Conservation (phyloP, 2,888 invertebrate genomes). For the Crocallis elinguaria region DNA sequence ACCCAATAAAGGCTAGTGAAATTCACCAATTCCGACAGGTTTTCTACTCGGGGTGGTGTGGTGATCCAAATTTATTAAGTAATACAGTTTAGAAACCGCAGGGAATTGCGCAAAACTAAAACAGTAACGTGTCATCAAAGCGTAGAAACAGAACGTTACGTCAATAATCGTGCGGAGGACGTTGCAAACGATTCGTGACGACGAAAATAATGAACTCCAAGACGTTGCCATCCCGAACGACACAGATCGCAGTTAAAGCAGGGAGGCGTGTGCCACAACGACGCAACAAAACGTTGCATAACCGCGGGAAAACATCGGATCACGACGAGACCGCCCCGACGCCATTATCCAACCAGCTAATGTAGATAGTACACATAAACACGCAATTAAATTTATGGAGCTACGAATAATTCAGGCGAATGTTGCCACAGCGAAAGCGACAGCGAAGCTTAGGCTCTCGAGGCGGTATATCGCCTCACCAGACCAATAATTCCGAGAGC, state of each 20-base stretch:
- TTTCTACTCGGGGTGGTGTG: too few species aligned
- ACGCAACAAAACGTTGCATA: constrained; percentile 65
- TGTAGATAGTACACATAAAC: constrained; percentile 54
- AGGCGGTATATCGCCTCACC: constrained; percentile 41
- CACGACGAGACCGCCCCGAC: constrained; percentile 63
- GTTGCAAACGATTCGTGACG: constrained; percentile 63
- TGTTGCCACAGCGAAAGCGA: constrained; percentile 48
- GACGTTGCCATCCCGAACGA: constrained; percentile 58
- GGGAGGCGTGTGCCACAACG: constrained; percentile 46
- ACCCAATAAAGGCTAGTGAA: too few species aligned
- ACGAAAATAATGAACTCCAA: constrained; percentile 61
- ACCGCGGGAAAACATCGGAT: constrained; percentile 63
- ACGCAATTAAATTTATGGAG: constrained; percentile 63
- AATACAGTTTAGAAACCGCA: constrained; percentile 30
- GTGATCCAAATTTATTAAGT: constrained; percentile 21
- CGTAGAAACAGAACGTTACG: constrained; percentile 65
- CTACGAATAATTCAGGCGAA: constrained; percentile 59
- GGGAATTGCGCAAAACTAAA: constrained; percentile 39
- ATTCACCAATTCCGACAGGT: too few species aligned
- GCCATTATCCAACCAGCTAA: constrained; percentile 50
- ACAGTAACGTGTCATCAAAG: constrained; percentile 54
- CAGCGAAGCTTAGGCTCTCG: constrained; percentile 49
- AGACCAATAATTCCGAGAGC: constrained; percentile 52
- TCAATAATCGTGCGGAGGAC: constrained; percentile 65
- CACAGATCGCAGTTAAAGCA: constrained; percentile 51